Conservation (phyloP, 30 jellyfish, hydroid and myxozoan genomes). For the Aurelia coerulea region DNA sequence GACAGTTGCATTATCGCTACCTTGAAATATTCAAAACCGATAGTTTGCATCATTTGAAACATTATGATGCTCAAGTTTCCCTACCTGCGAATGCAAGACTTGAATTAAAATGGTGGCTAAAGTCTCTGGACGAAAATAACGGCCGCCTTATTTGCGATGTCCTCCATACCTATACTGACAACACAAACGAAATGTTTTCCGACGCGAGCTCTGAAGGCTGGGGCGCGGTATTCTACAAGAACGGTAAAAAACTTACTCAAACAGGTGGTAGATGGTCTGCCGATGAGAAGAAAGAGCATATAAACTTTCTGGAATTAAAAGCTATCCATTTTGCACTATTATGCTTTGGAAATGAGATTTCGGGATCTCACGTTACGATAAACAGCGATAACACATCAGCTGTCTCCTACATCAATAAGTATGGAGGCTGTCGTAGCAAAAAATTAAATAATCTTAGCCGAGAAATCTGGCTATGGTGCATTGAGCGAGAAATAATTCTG, state of each 20-base stretch:
- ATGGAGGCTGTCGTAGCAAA: constrained; percentile 2
- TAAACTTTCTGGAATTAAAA: too few relatives aligned
- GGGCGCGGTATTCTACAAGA: too few relatives aligned
- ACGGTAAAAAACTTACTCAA: too few relatives aligned
- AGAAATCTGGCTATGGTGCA: constrained; percentile 36
- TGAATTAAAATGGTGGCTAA: neutral
- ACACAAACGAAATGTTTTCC: too few relatives aligned
- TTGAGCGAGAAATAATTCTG: neutral
- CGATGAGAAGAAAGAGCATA: too few relatives aligned
- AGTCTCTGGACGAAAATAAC: neutral
- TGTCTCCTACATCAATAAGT: constrained; percentile 3
- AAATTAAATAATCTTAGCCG: neutral
- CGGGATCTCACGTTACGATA: neutral
- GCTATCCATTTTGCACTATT: too few relatives aligned
- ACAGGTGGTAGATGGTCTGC: too few relatives aligned
- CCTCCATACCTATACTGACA: neutral
- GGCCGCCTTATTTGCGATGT: neutral
- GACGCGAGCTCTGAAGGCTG: too few relatives aligned
- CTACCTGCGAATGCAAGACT: neutral
- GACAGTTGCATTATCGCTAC: neutral
- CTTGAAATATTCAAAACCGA: neutral
- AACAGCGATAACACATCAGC: neutral
- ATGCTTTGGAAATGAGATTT: neutral
- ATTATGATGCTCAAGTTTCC: too few relatives aligned
- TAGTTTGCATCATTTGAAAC: too few relatives aligned